Conservation (phyloP, 2,797 vertebrate genomes). For the Kryptolebias ocellatus region DNA sequence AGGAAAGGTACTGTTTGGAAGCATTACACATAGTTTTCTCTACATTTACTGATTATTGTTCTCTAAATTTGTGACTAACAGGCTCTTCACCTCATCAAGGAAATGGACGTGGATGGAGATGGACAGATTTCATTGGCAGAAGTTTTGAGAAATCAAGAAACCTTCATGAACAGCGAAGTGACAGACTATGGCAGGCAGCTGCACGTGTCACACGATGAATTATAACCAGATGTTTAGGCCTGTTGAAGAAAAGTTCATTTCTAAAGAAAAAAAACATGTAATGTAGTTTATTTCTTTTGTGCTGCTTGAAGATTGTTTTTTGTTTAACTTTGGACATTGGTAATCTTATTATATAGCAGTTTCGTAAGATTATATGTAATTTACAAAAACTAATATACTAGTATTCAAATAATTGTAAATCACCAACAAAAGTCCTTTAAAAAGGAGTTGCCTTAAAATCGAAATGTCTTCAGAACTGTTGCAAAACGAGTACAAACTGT, state of each 20-base stretch:
- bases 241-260: neutral
- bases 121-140: constrained; percentile 87
- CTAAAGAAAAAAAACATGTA: neutral
- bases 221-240: constrained; percentile 72
- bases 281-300: constrained; percentile 5
- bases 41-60: neutral
- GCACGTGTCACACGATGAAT: constrained; percentile 90
- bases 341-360: neutral
- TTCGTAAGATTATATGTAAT: neutral
- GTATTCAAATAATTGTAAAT: neutral
- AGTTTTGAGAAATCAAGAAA: constrained; percentile 90
- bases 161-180: constrained; percentile 95
- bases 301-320: neutral
- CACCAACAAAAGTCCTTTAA: neutral
- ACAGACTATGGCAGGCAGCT: constrained; percentile 96
- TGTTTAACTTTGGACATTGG: neutral
- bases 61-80: constrained; percentile 62
- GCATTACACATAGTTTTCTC: neutral
- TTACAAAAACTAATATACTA: neutral
- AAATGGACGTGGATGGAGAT: constrained; percentile 92
- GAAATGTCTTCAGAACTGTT: neutral
- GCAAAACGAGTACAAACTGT: constrained; percentile 6
- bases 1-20: neutral
- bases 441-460: neutral
- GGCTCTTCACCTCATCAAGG: constrained; percentile 92